Conservation (phyloP, 2,888 invertebrate genomes). For the Salpingus planirostris region DNA sequence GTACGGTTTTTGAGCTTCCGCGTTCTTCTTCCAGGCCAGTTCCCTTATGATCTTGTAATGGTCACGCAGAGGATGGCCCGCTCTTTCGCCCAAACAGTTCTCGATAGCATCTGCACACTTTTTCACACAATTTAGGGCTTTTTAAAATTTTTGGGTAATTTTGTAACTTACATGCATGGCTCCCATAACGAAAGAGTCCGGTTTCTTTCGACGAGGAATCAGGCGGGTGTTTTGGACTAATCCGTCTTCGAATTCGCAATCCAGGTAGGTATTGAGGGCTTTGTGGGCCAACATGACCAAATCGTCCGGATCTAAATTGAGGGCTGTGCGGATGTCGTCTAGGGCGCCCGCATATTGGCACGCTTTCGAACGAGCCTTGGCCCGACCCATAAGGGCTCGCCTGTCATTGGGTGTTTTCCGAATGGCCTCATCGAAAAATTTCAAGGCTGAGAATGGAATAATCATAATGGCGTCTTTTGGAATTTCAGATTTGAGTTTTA, state of each 20-base stretch:
- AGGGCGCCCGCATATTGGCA: constrained; percentile 48
- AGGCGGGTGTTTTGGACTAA: constrained; percentile 31
- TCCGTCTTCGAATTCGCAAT: constrained; percentile 38
- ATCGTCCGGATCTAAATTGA: constrained; percentile 30
- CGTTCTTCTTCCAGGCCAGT: constrained; percentile 35
- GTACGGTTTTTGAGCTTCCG: constrained; percentile 28
- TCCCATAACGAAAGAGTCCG: constrained; percentile 37
- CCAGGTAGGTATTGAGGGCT: constrained; percentile 34
- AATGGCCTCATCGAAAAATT: constrained; percentile 32
- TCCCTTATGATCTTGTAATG: constrained; percentile 38
- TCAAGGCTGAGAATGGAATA: constrained; percentile 24
- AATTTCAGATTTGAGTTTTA: constrained; percentile 5
- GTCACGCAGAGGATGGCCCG: constrained; percentile 37
- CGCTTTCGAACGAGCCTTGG: constrained; percentile 46
- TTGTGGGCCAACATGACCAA: constrained; percentile 31
- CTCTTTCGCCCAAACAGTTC: constrained; percentile 35
- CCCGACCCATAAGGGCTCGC: constrained; percentile 47
- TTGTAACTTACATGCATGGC: constrained; percentile 32
- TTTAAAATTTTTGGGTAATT: too few relatives aligned
- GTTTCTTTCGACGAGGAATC: constrained; percentile 32
- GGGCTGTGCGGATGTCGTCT: constrained; percentile 45
- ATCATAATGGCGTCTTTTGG: background rate
- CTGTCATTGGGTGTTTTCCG: constrained; percentile 40
- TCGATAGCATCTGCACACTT: constrained; percentile 39
- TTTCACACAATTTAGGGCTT: constrained; percentile 4